These are phyloP conservation scores for Eremobia ochroleuca DNA, from an alignment of 2,888 invertebrate genomes.

Conservation along the genomic window DNA sequence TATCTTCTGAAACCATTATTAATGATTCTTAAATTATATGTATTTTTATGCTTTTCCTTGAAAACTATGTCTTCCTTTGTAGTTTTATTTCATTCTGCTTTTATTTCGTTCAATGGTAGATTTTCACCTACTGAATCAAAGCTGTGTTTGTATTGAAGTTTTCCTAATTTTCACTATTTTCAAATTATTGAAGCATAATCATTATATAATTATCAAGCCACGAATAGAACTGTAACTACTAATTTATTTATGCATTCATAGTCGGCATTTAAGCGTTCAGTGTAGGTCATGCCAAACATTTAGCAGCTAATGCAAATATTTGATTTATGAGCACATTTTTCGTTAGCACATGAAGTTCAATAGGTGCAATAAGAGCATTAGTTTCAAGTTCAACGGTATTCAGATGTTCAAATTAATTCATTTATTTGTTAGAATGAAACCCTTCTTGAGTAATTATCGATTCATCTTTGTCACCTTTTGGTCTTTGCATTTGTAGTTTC, in stretches of 20 bases:
- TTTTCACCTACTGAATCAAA: neutral
- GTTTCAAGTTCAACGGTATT: constrained; percentile 1
- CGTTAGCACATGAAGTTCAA: neutral
- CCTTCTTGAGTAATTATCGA: neutral
- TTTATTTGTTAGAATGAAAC: neutral
- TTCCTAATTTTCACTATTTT: neutral
- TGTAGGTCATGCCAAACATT: constrained; percentile 11
- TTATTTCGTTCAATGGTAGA: neutral
- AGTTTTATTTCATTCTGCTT: neutral
- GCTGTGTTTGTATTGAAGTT: neutral
- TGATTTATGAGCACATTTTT: constrained; percentile 26
- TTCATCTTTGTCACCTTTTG: neutral
- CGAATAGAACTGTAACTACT: too few species aligned
- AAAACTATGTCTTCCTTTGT: constrained; percentile 14
- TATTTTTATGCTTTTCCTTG: constrained; percentile 17
- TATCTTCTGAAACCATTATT: constrained; percentile 30
- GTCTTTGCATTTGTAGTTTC: neutral
- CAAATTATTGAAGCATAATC: neutral
- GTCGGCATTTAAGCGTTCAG: constrained; percentile 6
- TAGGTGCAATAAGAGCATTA: constrained; percentile 12
- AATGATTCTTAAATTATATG: constrained; percentile 37
- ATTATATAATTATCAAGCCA: neutral
- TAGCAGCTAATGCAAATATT: neutral
- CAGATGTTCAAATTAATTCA: neutral
- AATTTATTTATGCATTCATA: neutral